These are phyloP conservation scores for Drosophila greeni DNA, from an alignment of 2,888 invertebrate species.

Conservation along the genomic window DNA sequence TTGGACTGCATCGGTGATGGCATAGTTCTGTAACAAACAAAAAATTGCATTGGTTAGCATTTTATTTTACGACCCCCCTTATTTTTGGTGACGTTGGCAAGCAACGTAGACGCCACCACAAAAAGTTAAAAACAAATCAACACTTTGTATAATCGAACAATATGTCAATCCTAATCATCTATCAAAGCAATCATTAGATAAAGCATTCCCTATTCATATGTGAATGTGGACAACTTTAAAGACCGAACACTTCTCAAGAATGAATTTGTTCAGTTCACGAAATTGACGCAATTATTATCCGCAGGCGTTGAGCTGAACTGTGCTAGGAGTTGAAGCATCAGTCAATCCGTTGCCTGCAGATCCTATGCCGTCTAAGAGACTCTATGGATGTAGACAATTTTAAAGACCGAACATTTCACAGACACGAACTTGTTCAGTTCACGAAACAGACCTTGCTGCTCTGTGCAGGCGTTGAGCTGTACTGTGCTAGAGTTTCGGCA, in stretches of 20 bases:
- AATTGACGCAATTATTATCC: constrained; percentile 56
- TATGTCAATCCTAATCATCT: not conserved
- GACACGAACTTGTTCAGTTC: constrained; percentile 57
- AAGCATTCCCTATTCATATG: not conserved
- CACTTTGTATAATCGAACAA: not conserved
- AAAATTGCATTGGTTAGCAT: not conserved
- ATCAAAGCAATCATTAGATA: not conserved
- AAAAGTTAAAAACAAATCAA: not conserved
- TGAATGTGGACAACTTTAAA: constrained; percentile 54
- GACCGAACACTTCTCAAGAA: constrained; percentile 54
- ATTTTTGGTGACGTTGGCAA: not conserved
- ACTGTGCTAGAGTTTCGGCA: constrained; percentile 41
- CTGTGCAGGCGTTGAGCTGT: constrained; percentile 68
- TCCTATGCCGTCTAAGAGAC: not conserved
- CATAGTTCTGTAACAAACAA: constrained; percentile 84
- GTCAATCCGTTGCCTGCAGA: constrained; percentile 52
- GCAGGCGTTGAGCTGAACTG: constrained; percentile 67
- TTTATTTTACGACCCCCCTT: not conserved
- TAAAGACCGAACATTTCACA: constrained; percentile 64
- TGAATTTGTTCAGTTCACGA: constrained; percentile 64
- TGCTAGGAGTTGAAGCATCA: constrained; percentile 41
- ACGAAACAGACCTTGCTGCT: constrained; percentile 58
- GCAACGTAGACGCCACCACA: not conserved
- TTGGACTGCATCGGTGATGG: constrained; percentile 94
- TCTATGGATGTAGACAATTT: constrained; percentile 34